Percentiles rank a stretch among this genome's conserved stretches.
Evolutionary conservation across 1,140 invertebrate species (phyloP).

Genomic region (Diabrotica undecimpunctata): DNA sequence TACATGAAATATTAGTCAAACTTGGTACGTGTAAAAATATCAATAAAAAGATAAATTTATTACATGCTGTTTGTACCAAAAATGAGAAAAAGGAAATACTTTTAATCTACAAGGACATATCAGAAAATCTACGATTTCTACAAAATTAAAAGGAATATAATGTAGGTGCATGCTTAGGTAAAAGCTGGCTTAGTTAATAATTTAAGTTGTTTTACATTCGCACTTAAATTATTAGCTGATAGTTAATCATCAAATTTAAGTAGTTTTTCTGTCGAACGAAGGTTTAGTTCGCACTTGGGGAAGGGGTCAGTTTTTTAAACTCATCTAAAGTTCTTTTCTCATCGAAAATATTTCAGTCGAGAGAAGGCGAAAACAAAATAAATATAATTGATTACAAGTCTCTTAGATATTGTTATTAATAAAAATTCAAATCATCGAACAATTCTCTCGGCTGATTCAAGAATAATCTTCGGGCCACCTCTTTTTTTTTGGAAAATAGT

Average conservation of each 20-base stretch:
- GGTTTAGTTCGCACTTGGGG: slow-evolving; percentile 11
- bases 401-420: neutral
- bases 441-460: neutral
- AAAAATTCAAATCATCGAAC: neutral
- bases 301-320: neutral
- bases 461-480: slow-evolving; percentile 33
- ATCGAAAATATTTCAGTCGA: neutral
- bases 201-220: no score
- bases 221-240: no score
- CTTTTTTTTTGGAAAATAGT: slow-evolving; percentile 18
- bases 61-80: no score
- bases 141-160: slow-evolving; percentile 4
- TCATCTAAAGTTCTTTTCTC: neutral
- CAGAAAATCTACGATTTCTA: neutral
- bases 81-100: no score
- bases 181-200: neutral
- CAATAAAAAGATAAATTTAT: no score
- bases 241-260: no score
- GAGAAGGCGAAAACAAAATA: neutral
- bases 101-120: neutral
- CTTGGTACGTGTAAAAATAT: no score
- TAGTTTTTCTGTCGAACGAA: neutral
- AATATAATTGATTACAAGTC: neutral
- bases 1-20: no score
- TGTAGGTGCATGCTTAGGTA: slow-evolving; percentile 35